Conservation (phyloP, 2,888 invertebrate species). For the Myopa tessellatipennis region DNA sequence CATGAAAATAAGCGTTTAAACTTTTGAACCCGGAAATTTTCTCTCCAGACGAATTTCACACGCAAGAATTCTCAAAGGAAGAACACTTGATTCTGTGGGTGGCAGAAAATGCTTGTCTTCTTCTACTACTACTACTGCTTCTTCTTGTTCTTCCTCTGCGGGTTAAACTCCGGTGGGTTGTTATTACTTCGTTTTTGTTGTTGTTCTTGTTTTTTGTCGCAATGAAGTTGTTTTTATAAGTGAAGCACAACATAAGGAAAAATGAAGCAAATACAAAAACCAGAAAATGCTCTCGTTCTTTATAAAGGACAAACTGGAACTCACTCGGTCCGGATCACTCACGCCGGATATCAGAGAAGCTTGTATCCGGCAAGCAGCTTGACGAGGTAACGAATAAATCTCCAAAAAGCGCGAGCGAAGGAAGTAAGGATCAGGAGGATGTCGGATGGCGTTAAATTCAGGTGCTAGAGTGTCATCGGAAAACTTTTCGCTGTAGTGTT, state of each 20-base stretch:
- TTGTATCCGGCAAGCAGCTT: not conserved
- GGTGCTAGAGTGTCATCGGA: not conserved
- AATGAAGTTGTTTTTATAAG: not conserved
- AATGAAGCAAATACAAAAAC: not conserved
- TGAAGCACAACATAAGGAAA: not conserved
- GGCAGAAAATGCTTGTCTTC: not conserved
- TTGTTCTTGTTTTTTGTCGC: too few relatives aligned
- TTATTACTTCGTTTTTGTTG: too few relatives aligned
- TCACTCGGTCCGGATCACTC: not conserved
- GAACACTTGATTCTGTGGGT: slow-evolving; percentile 35
- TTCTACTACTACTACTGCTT: not conserved
- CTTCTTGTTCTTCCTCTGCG: not conserved
- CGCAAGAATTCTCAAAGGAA: slow-evolving; percentile 35
- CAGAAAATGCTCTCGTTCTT: not conserved
- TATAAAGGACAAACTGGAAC: not conserved
- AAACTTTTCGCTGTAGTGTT: not conserved
- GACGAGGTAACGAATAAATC: not conserved
- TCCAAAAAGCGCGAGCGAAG: too few relatives aligned
- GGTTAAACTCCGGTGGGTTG: too few relatives aligned
- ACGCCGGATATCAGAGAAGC: not conserved
- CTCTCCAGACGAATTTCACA: slow-evolving; percentile 35
- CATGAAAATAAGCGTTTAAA: slow-evolving; percentile 30
- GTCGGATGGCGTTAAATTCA: not conserved
- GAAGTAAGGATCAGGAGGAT: not conserved
- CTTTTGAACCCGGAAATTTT: slow-evolving; percentile 27